These are phyloP conservation scores for Oncorhynchus mykiss DNA, from an alignment of 2,113 vertebrate species.

Conservation along the genomic window DNA sequence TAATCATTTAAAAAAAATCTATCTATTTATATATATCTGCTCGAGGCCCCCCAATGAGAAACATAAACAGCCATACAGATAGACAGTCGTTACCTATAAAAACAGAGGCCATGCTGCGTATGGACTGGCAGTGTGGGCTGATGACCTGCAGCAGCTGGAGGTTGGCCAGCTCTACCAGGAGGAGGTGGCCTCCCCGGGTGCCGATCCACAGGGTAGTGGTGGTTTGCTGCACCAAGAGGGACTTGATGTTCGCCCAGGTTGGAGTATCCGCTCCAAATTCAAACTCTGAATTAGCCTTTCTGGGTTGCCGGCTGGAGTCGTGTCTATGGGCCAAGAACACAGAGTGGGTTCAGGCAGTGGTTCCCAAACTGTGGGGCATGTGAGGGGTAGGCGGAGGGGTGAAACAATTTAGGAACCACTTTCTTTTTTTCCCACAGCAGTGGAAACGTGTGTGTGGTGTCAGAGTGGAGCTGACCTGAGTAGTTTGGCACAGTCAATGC, in stretches of 20 bases:
- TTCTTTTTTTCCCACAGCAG: too few relatives aligned
- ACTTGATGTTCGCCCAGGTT: slow-evolving; percentile 82
- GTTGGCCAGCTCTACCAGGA: slow-evolving; percentile 86
- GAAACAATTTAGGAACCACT: too few relatives aligned
- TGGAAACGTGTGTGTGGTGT: not conserved
- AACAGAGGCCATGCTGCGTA: slow-evolving; percentile 79
- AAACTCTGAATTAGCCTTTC: slow-evolving; percentile 56
- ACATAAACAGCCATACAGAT: not conserved
- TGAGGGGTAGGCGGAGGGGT: too few relatives aligned
- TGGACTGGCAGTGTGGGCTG: slow-evolving; percentile 76
- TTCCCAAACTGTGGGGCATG: too few relatives aligned
- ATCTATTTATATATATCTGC: too few relatives aligned
- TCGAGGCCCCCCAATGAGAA: not conserved
- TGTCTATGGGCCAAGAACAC: slow-evolving; percentile 64
- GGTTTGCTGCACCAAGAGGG: slow-evolving; percentile 85
- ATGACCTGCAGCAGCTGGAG: slow-evolving; percentile 80
- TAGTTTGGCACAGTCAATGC: slow-evolving; percentile 85
- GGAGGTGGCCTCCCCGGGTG: slow-evolving; percentile 86
- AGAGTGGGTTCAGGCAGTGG: not conserved
- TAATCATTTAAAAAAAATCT: too few relatives aligned
- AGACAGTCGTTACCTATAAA: slow-evolving; percentile 73
- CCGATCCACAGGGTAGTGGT: slow-evolving; percentile 87
- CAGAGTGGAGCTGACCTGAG: slow-evolving; percentile 74
- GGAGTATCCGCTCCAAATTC: slow-evolving; percentile 52
- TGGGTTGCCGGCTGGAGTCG: slow-evolving; percentile 57